These are phyloP conservation scores for Amblyraja radiata DNA, from an alignment of 2,797 vertebrate species.

Conservation along the genomic window DNA sequence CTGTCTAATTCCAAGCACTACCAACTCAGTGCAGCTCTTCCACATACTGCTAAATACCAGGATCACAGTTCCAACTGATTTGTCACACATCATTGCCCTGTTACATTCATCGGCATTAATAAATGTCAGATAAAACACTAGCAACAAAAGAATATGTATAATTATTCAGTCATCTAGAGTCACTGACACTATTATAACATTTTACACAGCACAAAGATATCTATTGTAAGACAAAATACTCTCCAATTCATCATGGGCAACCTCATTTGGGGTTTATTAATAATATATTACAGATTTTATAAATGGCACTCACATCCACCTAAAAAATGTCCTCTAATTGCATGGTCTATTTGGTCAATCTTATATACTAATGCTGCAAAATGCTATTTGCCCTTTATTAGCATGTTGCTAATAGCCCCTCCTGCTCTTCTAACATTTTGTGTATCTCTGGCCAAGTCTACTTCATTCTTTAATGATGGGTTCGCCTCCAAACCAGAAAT, in stretches of 20 bases:
- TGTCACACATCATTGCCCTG: neutral
- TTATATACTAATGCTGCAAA: too few relatives aligned
- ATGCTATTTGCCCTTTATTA: neutral
- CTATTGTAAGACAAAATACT: neutral
- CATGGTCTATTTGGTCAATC: neutral
- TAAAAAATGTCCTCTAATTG: neutral
- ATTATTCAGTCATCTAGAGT: neutral
- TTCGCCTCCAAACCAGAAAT: neutral
- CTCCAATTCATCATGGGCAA: neutral
- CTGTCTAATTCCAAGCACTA: neutral
- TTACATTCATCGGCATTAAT: neutral
- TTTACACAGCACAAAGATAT: too few relatives aligned
- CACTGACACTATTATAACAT: neutral
- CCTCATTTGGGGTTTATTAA: neutral
- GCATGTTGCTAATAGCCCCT: neutral
- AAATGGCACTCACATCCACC: neutral
- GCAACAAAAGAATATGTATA: neutral
- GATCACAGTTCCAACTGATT: neutral
- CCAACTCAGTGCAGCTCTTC: neutral
- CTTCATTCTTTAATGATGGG: neutral
- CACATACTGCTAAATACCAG: neutral
- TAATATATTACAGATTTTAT: neutral
- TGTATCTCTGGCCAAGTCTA: neutral
- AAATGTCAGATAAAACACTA: neutral
- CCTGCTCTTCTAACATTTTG: neutral